Evolutionary conservation across 2,888 invertebrate genomes (phyloP).

Genomic region (Cephonodes hylas): DNA sequence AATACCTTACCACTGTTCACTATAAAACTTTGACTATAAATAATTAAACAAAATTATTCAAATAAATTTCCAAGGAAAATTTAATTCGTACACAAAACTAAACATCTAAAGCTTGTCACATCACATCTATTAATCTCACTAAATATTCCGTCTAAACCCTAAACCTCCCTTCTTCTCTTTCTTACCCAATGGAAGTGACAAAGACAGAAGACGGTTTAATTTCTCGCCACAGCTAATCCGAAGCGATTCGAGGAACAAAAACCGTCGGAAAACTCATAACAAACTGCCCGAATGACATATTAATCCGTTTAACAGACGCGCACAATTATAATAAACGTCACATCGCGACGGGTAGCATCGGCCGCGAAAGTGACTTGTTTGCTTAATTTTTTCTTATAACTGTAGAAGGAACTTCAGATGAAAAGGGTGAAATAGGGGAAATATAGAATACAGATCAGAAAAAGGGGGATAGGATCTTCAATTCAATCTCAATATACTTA

Average conservation of each 20-base stretch:
- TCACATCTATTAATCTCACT: constrained; percentile 6
- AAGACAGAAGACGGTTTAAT: neutral
- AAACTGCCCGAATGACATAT: constrained; percentile 37
- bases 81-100: neutral
- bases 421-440: too few species aligned
- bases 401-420: too few species aligned
- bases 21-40: too few species aligned
- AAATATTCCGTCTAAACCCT: constrained; percentile 3
- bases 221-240: constrained; percentile 9
- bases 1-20: neutral
- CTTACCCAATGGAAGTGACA: too few species aligned
- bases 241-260: constrained; percentile 23
- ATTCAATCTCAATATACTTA: too few species aligned
- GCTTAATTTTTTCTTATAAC: neutral
- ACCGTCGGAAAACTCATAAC: constrained; percentile 29
- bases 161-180: neutral
- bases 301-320: constrained; percentile 33
- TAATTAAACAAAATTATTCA: neutral
- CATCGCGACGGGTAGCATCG: constrained; percentile 3
- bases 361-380: neutral
- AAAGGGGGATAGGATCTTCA: too few species aligned
- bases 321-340: constrained; percentile 15
- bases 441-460: too few species aligned
- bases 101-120: neutral
- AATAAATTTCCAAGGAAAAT: neutral